These are phyloP conservation scores for Tokudaia muenninki DNA, from an alignment of 2,797 vertebrate genomes.

Conservation along the genomic window DNA sequence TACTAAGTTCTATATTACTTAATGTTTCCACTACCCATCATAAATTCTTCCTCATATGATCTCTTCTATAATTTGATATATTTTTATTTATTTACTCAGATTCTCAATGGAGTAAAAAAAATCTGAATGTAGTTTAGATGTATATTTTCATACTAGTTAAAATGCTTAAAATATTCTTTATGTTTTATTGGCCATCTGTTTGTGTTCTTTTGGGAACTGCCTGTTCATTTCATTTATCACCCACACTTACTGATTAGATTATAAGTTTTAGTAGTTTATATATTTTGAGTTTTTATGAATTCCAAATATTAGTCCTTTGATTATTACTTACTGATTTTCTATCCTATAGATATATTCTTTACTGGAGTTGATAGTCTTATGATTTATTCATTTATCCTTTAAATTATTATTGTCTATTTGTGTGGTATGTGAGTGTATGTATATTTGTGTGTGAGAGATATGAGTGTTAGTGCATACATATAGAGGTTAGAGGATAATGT, in stretches of 20 bases:
- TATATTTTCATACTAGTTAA: background rate
- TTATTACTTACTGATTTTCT: background rate
- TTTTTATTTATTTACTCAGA: background rate
- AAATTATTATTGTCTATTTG: background rate
- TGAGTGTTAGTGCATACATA: background rate
- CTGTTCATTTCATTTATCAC: background rate
- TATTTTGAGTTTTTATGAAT: background rate
- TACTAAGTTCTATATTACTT: background rate
- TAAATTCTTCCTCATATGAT: background rate
- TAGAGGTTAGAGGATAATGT: background rate
- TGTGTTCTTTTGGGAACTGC: background rate
- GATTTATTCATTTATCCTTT: background rate
- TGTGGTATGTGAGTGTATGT: background rate
- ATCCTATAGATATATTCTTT: background rate
- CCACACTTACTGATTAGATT: background rate
- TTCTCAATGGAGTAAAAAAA: background rate
- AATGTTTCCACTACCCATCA: background rate
- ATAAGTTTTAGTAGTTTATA: background rate
- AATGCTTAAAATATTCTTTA: background rate
- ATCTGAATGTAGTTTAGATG: background rate
- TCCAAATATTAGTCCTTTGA: background rate
- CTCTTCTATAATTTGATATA: background rate
- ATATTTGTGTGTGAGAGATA: background rate
- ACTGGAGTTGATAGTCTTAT: background rate
- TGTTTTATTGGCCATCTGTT: background rate